Base-by-base conservation (phyloP, 2,113 vertebrate species). In the Aegotheles bennettii region DNA sequence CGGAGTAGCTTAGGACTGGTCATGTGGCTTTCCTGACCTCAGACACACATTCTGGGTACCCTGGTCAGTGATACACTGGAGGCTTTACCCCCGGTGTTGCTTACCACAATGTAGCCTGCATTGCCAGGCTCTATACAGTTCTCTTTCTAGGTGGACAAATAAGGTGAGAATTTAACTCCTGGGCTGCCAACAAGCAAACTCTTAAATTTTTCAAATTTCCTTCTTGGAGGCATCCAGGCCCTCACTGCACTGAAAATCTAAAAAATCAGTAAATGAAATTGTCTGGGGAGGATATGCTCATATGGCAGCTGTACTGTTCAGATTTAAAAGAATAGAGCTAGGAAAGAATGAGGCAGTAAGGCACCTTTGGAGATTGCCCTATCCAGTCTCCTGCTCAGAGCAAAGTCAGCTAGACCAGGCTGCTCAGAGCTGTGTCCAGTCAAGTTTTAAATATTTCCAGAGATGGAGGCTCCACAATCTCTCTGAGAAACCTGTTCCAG, bases 1-100 rank as follows among this genome's bases (percentile, higher is more conserved):
- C 21, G 15, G 11, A 79, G 36, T 70, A 80, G 15, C 33, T 87
- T 59, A 38, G 16, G 40, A 64, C 26, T 28, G 31, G 23, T 50
- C 11, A 15, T 11, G 11, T 14, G 25, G 13, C 25, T 78, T 80
- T 36, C n/a, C 47, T 87, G 45, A 42, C 7, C 53, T 57, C 48
- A 53, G 36, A 77, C 19, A 18, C 19, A 23, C 13, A 13, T 29
- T 56, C 25, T 67, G 3, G n/a, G n/a, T 36, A 29, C 24, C 12
- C 8, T 31, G 17, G 8, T 60, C 35, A 38, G 25, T 20, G 23
- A 25, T 29, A 38, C 19, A 11, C 35, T 33, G 31, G 26, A 74
- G 35, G 24, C 20, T 69, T 48, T 60, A 23, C 2, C 3, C 14
- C 10, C 17, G 2, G 10, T 36, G 18, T 33, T 0, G 0, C 33